Percentiles rank a stretch among this genome's conserved stretches.
phyloP scores from a whole-genome alignment of 2,797 vertebrate genomes.

The Thamnophis elegans region DNA sequence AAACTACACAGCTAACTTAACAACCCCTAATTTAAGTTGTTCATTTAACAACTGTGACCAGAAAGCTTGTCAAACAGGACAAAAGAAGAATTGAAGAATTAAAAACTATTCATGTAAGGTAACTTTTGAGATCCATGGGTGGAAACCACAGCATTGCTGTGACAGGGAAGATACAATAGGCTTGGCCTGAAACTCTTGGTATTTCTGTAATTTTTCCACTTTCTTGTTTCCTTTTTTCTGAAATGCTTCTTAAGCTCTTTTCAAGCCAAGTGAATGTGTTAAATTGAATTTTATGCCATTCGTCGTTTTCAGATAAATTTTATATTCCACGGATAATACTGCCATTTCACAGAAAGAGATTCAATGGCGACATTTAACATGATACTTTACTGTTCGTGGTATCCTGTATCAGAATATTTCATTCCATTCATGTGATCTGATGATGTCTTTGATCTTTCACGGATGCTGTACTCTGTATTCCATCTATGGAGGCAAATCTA shows the following conservation, averaged over 20 bases:
- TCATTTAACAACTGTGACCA: no score
- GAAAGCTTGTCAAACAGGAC: no score
- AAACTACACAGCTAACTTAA: no score
- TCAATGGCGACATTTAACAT: slow-evolving; percentile 8
- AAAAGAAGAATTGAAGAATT: no score
- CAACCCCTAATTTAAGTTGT: no score
- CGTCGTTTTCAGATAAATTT: not conserved
- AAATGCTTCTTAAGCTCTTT: not conserved
- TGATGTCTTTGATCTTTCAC: slow-evolving; percentile 40
- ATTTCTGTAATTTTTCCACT: not conserved
- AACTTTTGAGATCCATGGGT: not conserved
- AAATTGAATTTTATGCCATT: not conserved
- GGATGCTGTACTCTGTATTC: slow-evolving; percentile 8
- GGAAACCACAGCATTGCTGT: not conserved
- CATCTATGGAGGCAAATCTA: slow-evolving; percentile 2
- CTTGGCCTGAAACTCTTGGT: not conserved
- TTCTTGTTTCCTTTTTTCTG: not conserved
- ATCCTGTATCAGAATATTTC: slow-evolving; percentile 26
- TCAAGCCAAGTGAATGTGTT: not conserved
- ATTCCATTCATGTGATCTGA: not conserved
- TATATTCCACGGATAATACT: slow-evolving; percentile 8
- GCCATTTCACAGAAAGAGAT: not conserved
- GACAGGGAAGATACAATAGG: not conserved
- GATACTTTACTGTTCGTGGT: slow-evolving; percentile 19
- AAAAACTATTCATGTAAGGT: no score